Conservation (phyloP, 2,797 vertebrate species). For the Rhodeus uyekii region DNA sequence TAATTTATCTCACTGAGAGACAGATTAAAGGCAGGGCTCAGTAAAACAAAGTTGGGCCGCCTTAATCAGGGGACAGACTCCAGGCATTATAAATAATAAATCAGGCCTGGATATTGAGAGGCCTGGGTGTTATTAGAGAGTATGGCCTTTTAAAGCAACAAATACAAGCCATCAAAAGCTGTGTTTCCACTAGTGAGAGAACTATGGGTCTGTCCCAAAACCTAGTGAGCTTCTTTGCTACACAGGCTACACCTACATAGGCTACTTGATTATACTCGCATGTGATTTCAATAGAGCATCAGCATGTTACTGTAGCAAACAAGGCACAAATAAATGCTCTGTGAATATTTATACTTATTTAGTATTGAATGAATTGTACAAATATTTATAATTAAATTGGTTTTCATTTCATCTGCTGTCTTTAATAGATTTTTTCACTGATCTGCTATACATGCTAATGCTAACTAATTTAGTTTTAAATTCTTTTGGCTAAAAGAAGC, state of each 20-base stretch:
- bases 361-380: not conserved
- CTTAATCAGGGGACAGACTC: constrained; percentile 95
- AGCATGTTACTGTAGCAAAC: not conserved
- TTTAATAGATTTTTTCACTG: not conserved
- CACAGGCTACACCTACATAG: not conserved
- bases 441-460: not conserved
- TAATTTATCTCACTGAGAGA: constrained; percentile 96
- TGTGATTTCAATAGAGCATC: not conserved
- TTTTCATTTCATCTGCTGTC: not conserved
- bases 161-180: constrained; percentile 47
- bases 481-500: not conserved
- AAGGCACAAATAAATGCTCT: not conserved
- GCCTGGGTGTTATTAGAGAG: constrained; percentile 54
- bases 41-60: constrained; percentile 97
- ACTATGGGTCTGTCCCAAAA: constrained; percentile 4
- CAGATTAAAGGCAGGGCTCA: constrained; percentile 98
- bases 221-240: not conserved
- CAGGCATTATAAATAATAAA: constrained; percentile 97
- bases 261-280: not conserved
- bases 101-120: constrained; percentile 82
- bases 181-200: too few relatives aligned
- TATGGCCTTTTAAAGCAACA: constrained; percentile 61
- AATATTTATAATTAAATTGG: not conserved
- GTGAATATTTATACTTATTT: not conserved
- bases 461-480: not conserved